phyloP scores from a whole-genome alignment of 2,888 invertebrate species.

The Volucella inflata region DNA sequence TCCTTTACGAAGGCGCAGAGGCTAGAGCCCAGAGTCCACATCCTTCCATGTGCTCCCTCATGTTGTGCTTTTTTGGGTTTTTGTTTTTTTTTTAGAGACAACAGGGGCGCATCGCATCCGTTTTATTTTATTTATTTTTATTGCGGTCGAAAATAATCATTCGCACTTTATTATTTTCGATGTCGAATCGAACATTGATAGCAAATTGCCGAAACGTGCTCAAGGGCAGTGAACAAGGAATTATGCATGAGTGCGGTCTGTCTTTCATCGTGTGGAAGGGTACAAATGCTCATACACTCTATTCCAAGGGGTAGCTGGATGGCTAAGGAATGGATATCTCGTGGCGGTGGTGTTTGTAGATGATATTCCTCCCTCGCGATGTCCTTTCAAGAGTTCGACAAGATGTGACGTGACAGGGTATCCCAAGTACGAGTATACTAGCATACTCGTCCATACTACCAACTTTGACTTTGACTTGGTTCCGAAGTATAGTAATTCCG shows the following conservation, averaged over 20 bases:
- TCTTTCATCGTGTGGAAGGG: neutral
- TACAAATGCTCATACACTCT: too few relatives aligned
- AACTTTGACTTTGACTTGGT: constrained; percentile 39
- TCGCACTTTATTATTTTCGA: constrained; percentile 75
- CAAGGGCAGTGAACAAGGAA: constrained; percentile 56
- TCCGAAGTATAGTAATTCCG: constrained; percentile 69
- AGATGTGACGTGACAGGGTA: constrained; percentile 5
- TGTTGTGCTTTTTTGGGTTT: too few relatives aligned
- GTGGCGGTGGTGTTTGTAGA: too few relatives aligned
- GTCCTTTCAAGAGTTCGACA: constrained; percentile 23
- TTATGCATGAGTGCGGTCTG: constrained; percentile 64
- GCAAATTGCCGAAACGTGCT: constrained; percentile 73
- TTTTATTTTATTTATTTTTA: constrained; percentile 72
- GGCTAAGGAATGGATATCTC: too few relatives aligned
- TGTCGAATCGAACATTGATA: constrained; percentile 73
- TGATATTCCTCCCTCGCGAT: constrained; percentile 1
- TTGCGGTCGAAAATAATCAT: constrained; percentile 73
- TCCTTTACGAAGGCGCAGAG: too few relatives aligned
- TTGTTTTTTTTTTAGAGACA: neutral
- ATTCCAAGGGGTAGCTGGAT: too few relatives aligned
- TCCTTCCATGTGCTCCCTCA: too few relatives aligned
- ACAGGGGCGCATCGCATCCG: constrained; percentile 38
- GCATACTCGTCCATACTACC: neutral
- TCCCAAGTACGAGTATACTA: neutral
- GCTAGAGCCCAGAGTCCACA: too few relatives aligned